Base-by-base conservation (phyloP, 2,113 vertebrate species). In the Crotophaga sulcirostris region DNA sequence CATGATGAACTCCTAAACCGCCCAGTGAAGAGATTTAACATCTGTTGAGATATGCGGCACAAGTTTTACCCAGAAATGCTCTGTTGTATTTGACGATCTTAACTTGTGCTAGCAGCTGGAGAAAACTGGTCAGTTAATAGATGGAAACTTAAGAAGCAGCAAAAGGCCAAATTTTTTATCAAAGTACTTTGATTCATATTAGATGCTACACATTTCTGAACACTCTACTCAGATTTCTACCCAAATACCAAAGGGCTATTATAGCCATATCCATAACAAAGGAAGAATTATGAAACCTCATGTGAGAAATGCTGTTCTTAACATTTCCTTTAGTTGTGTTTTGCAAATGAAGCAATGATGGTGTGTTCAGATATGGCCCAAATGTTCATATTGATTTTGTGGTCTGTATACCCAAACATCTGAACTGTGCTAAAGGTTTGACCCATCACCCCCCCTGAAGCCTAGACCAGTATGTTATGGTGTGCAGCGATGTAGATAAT, bases 121-220 rank as follows among this genome's bases (percentile, higher is more conserved):
- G 93, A 96, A 96, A 90, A 76, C 86, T 92, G 92, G 58, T 87
- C 83, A 28, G 79, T 84, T 92, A 56, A 72, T 69, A 96, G 72
- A 84, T 33, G 73, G 91, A 93, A 97, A 95, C 69, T 47, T 87
- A 87, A 97, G 93, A 94, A 92, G 76, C 34, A 64, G 44, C 38
- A 89, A 81, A 93, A 44, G 64, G 59, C 38, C 56, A 84, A 25
- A 90, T 87, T 84, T 89, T 91, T 88, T 78, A 81, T 96, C 92
- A 2, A 29, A 79, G 45, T 78, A 40, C 45, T 96, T 94, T 84
- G 74, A 92, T 92, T 94, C 69, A 26, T 94, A 81, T 87, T 95
- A 97, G 94, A 89, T 76, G 74, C 40, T 87, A 66, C 80, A 89
- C 58, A 72, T 89, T 92, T 94, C 92, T 93, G 73, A 87, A 84